phyloP scores from a whole-genome alignment of 1,140 invertebrate species.

The Panagrolaimus sp. region DNA sequence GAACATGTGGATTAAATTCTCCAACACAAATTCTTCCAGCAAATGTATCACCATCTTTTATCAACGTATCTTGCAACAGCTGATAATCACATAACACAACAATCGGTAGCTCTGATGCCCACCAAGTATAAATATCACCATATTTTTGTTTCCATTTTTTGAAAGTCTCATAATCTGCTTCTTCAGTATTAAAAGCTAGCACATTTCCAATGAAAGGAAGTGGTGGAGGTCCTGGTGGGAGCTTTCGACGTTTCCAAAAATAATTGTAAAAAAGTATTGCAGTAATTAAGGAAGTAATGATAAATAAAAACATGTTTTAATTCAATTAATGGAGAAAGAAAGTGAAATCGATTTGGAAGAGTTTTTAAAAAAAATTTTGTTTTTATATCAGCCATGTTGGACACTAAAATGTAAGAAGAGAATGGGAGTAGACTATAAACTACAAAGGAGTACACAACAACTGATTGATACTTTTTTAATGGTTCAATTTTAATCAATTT shows the following conservation, averaged over 20 bases:
- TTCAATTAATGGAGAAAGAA: no score
- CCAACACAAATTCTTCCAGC: neutral
- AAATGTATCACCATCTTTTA: constrained; percentile 1
- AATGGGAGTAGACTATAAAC: no score
- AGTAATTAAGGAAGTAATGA: no score
- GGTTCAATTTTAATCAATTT: no score
- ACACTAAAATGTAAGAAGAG: no score
- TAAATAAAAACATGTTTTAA: no score
- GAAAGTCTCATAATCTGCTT: neutral
- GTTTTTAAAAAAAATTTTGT: no score
- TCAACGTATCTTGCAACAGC: neutral
- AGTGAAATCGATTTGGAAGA: no score
- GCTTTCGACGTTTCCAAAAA: neutral
- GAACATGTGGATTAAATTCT: neutral
- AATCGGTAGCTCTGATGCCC: neutral
- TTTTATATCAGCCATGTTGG: no score
- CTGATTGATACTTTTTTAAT: no score
- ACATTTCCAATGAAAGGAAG: neutral
- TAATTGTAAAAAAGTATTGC: neutral
- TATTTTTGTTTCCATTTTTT: neutral
- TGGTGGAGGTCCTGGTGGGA: neutral
- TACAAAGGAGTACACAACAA: no score
- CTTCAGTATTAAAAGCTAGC: neutral
- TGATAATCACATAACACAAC: neutral
- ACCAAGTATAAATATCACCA: neutral